Evolutionary conservation across 2,113 vertebrate genomes (phyloP).

Genomic region (Hydrochoerus hydrochaeris): DNA sequence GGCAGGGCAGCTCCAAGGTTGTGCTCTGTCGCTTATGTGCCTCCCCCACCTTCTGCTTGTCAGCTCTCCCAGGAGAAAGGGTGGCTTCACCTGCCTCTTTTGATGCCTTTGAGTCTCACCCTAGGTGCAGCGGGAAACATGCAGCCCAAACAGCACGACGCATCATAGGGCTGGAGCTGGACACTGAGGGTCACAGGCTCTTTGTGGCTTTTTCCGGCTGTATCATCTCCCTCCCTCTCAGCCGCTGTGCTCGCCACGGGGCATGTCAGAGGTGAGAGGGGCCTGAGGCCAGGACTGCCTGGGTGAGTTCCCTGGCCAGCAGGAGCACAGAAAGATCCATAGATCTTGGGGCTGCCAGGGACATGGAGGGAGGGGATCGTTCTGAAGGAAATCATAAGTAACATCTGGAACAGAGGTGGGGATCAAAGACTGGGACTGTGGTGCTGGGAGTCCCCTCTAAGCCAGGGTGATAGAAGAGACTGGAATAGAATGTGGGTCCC

Average conservation of each 20-base stretch:
- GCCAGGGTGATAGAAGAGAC: not conserved
- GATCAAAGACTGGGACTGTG: not conserved
- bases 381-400: not conserved
- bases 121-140: conserved; percentile 89
- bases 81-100: not conserved
- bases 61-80: not conserved
- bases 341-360: not conserved
- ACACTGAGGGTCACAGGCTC: conserved; percentile 90
- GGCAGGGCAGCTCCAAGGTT: not conserved
- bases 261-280: conserved; percentile 90
- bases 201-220: conserved; percentile 94
- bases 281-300: not conserved
- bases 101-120: not conserved
- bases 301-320: not conserved
- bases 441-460: not conserved
- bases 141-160: conserved; percentile 89
- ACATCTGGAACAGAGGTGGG: not conserved
- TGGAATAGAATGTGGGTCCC: not conserved
- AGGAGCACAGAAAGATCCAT: not conserved
- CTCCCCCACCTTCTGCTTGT: not conserved
- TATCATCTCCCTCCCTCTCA: conserved; percentile 91
- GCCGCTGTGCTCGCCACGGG: conserved; percentile 89
- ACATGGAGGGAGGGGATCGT: not conserved
- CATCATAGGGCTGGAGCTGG: conserved; percentile 92
- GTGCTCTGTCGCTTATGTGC: too few species aligned